phyloP scores from a whole-genome alignment of 2,113 vertebrate genomes.

The Dendrocopos noguchii region DNA sequence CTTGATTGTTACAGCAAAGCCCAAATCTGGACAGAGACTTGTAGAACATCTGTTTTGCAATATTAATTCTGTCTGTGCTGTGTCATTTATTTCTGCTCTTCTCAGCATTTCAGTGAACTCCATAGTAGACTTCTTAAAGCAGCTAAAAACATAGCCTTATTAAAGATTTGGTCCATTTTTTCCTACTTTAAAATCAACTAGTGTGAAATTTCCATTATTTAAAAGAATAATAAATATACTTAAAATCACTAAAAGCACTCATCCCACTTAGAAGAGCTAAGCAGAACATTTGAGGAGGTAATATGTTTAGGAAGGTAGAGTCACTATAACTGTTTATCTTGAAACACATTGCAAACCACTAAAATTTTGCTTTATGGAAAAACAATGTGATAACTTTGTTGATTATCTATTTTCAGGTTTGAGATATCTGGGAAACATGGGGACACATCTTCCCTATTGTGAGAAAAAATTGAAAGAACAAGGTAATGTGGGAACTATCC shows the following conservation, averaged over 20 bases:
- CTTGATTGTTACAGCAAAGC: neutral
- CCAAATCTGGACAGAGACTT: slow-evolving; percentile 20
- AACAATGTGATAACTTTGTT: neutral
- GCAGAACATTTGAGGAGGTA: neutral
- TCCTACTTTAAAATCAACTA: neutral
- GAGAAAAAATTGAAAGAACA: neutral
- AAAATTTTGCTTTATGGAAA: neutral
- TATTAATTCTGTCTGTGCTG: neutral
- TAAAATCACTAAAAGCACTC: neutral
- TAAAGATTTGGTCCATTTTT: neutral
- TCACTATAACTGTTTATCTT: neutral
- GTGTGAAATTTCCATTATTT: neutral
- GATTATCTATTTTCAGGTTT: neutral
- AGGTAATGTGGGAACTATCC: neutral
- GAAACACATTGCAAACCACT: neutral
- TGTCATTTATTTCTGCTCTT: slow-evolving; percentile 10
- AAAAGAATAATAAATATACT: neutral
- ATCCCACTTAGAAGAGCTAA: neutral
- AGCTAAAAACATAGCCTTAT: neutral
- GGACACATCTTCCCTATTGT: neutral
- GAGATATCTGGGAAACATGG: neutral
- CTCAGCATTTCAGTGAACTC: neutral
- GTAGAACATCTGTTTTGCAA: slow-evolving; percentile 29
- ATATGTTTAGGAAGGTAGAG: neutral
- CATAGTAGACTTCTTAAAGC: neutral